Base-by-base conservation (phyloP, 2,888 invertebrate species). In the Patella pellucida region DNA sequence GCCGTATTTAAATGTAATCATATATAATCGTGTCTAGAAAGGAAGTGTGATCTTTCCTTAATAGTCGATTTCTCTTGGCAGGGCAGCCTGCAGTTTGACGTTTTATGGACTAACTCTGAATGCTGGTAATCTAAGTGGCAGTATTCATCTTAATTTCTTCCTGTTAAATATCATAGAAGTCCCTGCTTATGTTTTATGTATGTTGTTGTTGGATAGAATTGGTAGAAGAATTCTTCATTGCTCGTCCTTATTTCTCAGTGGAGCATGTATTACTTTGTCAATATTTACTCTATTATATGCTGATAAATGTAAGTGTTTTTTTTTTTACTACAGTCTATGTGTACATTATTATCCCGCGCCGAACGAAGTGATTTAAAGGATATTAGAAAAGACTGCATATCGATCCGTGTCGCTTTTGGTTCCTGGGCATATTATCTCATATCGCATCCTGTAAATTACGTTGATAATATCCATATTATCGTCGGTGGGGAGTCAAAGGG, bases 21-120 rank as follows among this genome's bases (percentile, higher is more conserved):
- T 27, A 27, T 27, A 3, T 41, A 41, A 41, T 41, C 41, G 41
- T 41, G 7, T 41, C 41, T 41, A 9, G 41, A 9, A 41, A 41
- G 9, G 41, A 41, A 41, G 7, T 9, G 41, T 41, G 4, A 7
- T 41, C 41, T 41, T 41, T 41, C 41, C 41, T 41, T 41, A 41
- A 41, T 41, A 1, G 41, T 41, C 41, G 41, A 7, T 23, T 51
- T 72, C 9, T 52, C 50, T 54, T 19, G 76, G n/a, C 41, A 82
- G 82, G 82, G 82, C 78, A 52, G 76, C 78, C 5, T 74, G 73
- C 69, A 82, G 78, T 71, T 76, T 82, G n/a, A 80, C 80, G 27
- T 82, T 73, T 71, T 80, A 83, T 70, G 83, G 81, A 15, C 71
- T 83, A 50, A 72, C 79, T 7, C 62, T 83, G 68, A 76, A 75